Conservation (phyloP, 2,888 invertebrate genomes). For the Phortica magna region DNA sequence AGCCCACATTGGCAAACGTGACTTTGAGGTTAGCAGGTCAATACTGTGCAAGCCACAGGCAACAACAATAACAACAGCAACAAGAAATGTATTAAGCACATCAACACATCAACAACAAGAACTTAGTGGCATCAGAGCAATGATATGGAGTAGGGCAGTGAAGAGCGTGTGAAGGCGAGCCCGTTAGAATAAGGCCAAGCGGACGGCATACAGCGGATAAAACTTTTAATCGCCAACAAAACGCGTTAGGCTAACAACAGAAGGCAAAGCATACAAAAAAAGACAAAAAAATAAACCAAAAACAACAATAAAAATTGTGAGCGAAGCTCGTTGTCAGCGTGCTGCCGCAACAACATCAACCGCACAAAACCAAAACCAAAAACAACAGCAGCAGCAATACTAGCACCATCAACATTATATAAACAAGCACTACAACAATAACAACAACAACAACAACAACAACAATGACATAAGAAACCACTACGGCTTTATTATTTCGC, state of each 20-base stretch:
- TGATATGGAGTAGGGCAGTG: slow-evolving; percentile 17
- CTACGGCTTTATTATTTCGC: neutral
- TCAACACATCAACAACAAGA: slow-evolving; percentile 38
- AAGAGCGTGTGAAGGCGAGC: slow-evolving; percentile 46
- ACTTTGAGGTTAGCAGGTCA: slow-evolving; percentile 73
- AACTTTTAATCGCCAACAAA: slow-evolving; percentile 73
- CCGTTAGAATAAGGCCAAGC: slow-evolving; percentile 63
- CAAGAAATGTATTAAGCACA: slow-evolving; percentile 40
- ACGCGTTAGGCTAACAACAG: slow-evolving; percentile 42
- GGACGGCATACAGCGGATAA: slow-evolving; percentile 46
- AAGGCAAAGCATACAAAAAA: slow-evolving; percentile 31
- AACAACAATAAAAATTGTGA: slow-evolving; percentile 15
- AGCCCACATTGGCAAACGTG: slow-evolving; percentile 44
- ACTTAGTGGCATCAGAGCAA: slow-evolving; percentile 34
- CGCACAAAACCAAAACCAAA: neutral
- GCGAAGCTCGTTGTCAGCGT: neutral
- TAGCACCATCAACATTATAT: too few species aligned
- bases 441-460: slow-evolving; percentile 36
- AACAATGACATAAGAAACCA: slow-evolving; percentile 13
- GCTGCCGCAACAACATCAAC: neutral
- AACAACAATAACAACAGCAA: slow-evolving; percentile 29
- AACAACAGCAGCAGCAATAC: neutral
- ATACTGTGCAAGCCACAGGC: slow-evolving; percentile 48
- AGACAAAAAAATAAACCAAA: neutral
- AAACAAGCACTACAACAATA: too few species aligned